These are phyloP conservation scores for Puma concolor DNA, from an alignment of 2,113 vertebrate species.

Conservation along the genomic window DNA sequence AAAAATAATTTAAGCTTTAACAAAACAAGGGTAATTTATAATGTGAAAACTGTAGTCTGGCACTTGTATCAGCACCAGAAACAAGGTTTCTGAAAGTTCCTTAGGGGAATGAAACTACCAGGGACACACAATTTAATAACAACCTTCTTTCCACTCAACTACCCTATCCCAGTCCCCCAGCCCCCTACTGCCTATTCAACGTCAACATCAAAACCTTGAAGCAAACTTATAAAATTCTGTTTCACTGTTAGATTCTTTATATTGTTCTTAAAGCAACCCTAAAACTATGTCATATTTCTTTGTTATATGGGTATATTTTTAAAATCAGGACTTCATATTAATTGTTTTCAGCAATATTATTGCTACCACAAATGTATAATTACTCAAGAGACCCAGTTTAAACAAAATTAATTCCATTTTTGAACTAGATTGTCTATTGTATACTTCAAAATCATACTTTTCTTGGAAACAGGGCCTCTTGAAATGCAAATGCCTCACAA, in stretches of 20 bases:
- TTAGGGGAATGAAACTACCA: conserved; percentile 70
- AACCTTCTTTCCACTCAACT: not conserved
- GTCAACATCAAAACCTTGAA: not conserved
- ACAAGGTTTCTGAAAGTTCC: conserved; percentile 82
- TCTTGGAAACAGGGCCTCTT: conserved; percentile 3
- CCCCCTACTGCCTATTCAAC: not conserved
- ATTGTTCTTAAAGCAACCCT: conserved; percentile 1
- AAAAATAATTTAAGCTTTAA: conserved; percentile 90
- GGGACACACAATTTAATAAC: conserved; percentile 74
- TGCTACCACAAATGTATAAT: not conserved
- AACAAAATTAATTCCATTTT: conserved; percentile 11
- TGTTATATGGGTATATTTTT: not conserved
- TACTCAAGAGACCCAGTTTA: not conserved
- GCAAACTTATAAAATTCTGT: conserved; percentile 14
- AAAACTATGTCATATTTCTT: not conserved
- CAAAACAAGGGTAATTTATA: conserved; percentile 88
- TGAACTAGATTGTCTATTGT: not conserved
- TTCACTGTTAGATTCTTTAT: conserved; percentile 5
- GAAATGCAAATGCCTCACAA: conserved; percentile 18
- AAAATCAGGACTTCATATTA: not conserved
- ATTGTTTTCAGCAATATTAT: conserved; percentile 39
- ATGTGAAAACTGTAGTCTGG: conserved; percentile 87
- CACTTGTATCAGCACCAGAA: conserved; percentile 84
- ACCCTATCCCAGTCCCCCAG: not conserved
- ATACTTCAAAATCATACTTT: conserved; percentile 35